phyloP scores from a whole-genome alignment of 2,888 invertebrate species.

The Argynnis bischoffii region DNA sequence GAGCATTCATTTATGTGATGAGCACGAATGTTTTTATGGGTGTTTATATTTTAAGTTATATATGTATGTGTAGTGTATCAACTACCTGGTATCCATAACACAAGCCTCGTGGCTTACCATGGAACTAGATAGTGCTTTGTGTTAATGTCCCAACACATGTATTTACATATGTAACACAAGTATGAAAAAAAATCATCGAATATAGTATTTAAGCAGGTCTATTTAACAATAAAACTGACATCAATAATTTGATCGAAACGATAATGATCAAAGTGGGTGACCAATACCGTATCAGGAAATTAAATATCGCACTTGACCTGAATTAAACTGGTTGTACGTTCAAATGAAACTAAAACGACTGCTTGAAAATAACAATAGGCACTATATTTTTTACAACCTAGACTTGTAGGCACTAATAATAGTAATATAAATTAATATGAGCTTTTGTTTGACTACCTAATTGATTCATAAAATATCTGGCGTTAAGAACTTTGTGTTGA shows the following conservation, averaged over 20 bases:
- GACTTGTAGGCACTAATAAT: neutral
- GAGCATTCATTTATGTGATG: no score
- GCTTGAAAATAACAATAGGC: conserved; percentile 36
- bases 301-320: conserved; percentile 43
- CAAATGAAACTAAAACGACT: conserved; percentile 36
- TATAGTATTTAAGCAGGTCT: neutral
- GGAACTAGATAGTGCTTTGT: no score
- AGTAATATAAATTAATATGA: neutral
- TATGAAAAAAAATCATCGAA: no score
- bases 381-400: conserved; percentile 3
- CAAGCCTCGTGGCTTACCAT: no score
- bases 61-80: no score
- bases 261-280: conserved; percentile 28
- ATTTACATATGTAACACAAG: no score
- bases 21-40: no score
- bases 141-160: no score
- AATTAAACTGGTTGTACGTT: conserved; percentile 38
- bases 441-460: neutral
- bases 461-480: no score
- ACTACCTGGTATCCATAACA: no score
- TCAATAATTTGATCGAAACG: conserved; percentile 7
- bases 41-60: no score
- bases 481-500: no score
- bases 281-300: conserved; percentile 38
- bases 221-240: conserved; percentile 9